phyloP scores from a whole-genome alignment of 2,113 vertebrate genomes.

The Nothobranchius furzeri region DNA sequence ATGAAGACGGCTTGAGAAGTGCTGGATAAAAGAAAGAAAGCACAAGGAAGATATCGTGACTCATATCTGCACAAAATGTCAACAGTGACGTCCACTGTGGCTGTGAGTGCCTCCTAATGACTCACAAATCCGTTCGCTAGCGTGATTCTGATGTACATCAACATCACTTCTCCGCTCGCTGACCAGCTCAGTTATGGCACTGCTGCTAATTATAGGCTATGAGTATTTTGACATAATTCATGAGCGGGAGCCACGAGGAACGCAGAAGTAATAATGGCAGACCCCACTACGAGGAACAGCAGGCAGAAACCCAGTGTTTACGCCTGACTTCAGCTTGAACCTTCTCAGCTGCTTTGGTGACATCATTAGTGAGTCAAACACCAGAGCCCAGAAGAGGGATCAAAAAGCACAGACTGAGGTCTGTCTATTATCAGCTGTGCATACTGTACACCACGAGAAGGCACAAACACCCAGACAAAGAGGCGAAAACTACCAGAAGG shows the following conservation, averaged over 20 bases:
- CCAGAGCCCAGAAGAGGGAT: constrained; percentile 54
- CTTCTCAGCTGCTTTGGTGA: constrained; percentile 36
- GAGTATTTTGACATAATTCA: constrained; percentile 30
- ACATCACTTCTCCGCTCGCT: constrained; percentile 31
- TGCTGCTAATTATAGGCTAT: constrained; percentile 22
- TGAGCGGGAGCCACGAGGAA: constrained; percentile 26
- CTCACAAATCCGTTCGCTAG: constrained; percentile 46
- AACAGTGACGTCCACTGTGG: constrained; percentile 66
- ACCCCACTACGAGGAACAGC: constrained; percentile 12
- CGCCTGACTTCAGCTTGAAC: not conserved
- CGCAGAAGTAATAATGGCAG: constrained; percentile 9
- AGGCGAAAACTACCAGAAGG: constrained; percentile 62
- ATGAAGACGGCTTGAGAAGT: constrained; percentile 18
- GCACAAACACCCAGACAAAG: constrained; percentile 59
- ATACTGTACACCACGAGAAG: constrained; percentile 51
- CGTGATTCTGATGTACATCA: constrained; percentile 49
- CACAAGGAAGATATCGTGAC: constrained; percentile 51
- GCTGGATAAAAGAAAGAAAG: constrained; percentile 40
- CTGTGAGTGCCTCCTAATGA: constrained; percentile 56
- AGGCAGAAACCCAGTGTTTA: not conserved
- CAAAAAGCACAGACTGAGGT: constrained; percentile 58
- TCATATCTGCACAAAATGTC: constrained; percentile 71
- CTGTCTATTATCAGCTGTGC: constrained; percentile 70
- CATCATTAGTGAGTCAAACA: constrained; percentile 66
- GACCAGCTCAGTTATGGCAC: constrained; percentile 26